Evolutionary conservation across 2,888 invertebrate species (phyloP), one percentile per base, ranked within the genome.

Genomic region (Heliconius erato): DNA sequence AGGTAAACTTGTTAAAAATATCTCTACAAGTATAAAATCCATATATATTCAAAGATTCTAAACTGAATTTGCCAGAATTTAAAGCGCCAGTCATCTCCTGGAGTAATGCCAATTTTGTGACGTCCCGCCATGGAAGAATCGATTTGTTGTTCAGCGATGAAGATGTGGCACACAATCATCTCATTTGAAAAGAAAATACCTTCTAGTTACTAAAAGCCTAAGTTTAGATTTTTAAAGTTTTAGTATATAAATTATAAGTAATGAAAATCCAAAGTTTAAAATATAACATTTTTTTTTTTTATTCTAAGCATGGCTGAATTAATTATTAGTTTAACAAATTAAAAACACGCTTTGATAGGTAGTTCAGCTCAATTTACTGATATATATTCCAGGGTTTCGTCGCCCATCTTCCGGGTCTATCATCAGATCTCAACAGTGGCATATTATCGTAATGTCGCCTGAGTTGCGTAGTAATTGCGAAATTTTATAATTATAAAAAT

Each of bases 61-160:
- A 84, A 82, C 79, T 74, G 83, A 85, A 83, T 76, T 84, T 82
- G 72, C 16, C 72, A 49, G 84, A 79, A 71, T 79, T 80, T 76
- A 79, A 78, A 84, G 81, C 82, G 83, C 81, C 83, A 80, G 78
- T 71, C 76, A 65, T 81, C 82, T 79, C 35, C 84, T 85, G 85
- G 85, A 84, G 16, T 80, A 40, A 59, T 80, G 85, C 85, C 85
- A 85, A 82, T 72, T 79, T 65, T 14, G 79, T 71, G 77, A 81
- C 81, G 76, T 74, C 59, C 74, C 44, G 74, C 74, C 68, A 79
- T 74, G 49, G 69, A 74, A 79, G 80, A 83, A 84, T 85, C 85
- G 84, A 85, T 85, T 71, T 77, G 63, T 44, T 77, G 63, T 81
- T 67, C 77, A 78, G 44, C 63, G 65, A 23, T 72, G 72, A 77